These are phyloP conservation scores for Cataglyphis livida DNA, from an alignment of 2,888 invertebrate species.

Conservation along the genomic window DNA sequence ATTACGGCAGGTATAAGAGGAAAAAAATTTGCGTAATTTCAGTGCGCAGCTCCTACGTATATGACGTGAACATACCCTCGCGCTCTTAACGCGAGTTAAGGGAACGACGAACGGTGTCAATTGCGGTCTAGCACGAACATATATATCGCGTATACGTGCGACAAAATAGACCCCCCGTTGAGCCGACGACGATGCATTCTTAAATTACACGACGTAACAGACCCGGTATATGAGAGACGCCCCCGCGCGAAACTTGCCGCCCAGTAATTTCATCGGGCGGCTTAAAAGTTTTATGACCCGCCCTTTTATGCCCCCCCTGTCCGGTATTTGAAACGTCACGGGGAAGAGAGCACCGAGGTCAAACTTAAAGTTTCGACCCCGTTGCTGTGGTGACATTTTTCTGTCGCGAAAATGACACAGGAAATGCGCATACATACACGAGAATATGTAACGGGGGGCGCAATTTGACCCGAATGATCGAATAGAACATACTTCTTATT, in stretches of 20 bases:
- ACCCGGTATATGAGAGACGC: neutral
- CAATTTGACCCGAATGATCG: slow-evolving; percentile 66
- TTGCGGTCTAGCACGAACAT: slow-evolving; percentile 5
- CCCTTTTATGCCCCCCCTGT: neutral
- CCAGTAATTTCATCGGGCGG: slow-evolving; percentile 56
- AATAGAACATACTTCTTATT: slow-evolving; percentile 67
- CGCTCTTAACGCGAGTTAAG: neutral
- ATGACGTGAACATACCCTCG: neutral
- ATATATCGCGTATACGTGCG: neutral
- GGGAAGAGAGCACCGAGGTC: slow-evolving; percentile 24
- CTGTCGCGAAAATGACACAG: slow-evolving; percentile 49
- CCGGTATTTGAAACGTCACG: slow-evolving; percentile 41
- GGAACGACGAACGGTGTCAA: slow-evolving; percentile 19
- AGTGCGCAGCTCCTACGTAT: neutral
- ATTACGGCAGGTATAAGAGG: neutral
- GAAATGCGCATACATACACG: slow-evolving; percentile 1
- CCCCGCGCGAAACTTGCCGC: slow-evolving; percentile 19
- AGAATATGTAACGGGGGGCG: slow-evolving; percentile 12
- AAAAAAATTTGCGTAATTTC: slow-evolving; percentile 14
- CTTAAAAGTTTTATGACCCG: slow-evolving; percentile 58
- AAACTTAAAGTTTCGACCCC: slow-evolving; percentile 62
- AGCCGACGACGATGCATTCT: slow-evolving; percentile 26
- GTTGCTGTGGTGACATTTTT: slow-evolving; percentile 66
- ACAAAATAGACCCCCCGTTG: neutral
- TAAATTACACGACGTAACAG: slow-evolving; percentile 42